These are phyloP conservation scores for Lethenteron reissneri DNA, from an alignment of 2,113 vertebrate genomes.

Conservation along the genomic window DNA sequence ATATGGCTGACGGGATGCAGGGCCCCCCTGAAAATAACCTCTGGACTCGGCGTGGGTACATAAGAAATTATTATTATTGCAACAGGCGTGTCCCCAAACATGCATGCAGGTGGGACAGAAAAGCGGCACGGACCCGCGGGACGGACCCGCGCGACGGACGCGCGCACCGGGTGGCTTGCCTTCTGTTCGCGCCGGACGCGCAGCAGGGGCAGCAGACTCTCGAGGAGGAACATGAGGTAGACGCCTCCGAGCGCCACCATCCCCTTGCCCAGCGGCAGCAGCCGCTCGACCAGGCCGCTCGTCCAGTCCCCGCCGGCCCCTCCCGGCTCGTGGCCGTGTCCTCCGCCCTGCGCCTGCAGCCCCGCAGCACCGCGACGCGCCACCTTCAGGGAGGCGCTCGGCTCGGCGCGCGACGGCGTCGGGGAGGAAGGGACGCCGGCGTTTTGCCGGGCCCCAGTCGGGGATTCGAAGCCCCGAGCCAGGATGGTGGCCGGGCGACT, in stretches of 20 bases:
- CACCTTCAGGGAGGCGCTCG: background rate
- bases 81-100: too few species aligned
- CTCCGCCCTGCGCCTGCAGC: constrained; percentile 20
- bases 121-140: too few species aligned
- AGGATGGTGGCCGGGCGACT: background rate
- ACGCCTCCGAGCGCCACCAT: constrained; percentile 66
- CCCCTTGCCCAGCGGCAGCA: constrained; percentile 49
- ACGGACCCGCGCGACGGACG: too few species aligned
- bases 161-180: too few species aligned
- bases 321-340: constrained; percentile 3
- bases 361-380: constrained; percentile 2
- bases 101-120: too few species aligned
- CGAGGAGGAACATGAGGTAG: constrained; percentile 93
- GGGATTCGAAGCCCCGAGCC: background rate
- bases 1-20: too few species aligned
- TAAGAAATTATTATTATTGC: too few species aligned
- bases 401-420: too few species aligned
- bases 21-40: too few species aligned
- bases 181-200: background rate
- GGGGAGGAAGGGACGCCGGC: background rate
- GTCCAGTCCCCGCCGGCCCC: constrained; percentile 11
- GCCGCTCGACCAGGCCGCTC: background rate
- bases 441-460: background rate
- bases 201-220: constrained; percentile 40
- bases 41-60: too few species aligned